These are phyloP conservation scores for Standfussiana lucernea DNA, from an alignment of 2,888 invertebrate species.

Conservation along the genomic window DNA sequence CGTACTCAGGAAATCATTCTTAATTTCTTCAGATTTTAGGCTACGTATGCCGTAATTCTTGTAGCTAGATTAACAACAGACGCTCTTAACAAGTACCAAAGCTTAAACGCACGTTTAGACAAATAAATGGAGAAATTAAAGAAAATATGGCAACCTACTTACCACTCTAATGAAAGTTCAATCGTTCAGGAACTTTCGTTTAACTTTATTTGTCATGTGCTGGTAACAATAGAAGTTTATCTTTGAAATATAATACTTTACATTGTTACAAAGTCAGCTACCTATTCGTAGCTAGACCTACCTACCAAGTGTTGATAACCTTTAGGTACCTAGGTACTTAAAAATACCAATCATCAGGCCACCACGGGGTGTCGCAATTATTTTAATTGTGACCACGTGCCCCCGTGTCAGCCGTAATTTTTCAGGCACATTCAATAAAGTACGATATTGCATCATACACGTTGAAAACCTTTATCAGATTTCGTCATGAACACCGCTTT, in stretches of 20 bases:
- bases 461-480: slow-evolving; percentile 57
- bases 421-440: slow-evolving; percentile 40
- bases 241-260: background rate
- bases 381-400: slow-evolving; percentile 31
- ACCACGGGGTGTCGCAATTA: slow-evolving; percentile 14
- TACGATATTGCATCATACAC: slow-evolving; percentile 63
- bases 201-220: background rate
- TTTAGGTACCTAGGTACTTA: slow-evolving; percentile 21
- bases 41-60: background rate
- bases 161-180: too few relatives aligned
- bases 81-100: too few relatives aligned
- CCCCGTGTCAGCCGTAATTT: slow-evolving; percentile 16
- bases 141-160: background rate
- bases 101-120: background rate
- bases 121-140: background rate
- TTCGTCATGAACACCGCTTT: slow-evolving; percentile 55
- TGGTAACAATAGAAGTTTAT: background rate
- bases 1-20: background rate
- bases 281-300: slow-evolving; percentile 4
- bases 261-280: slow-evolving; percentile 11
- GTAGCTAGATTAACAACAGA: background rate
- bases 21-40: background rate
- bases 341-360: background rate
- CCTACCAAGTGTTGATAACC: slow-evolving; percentile 40
- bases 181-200: background rate